Evolutionary conservation across 1,140 invertebrate genomes (phyloP), one percentile per base, ranked within the genome.

Genomic region (Drosophila athabasca): DNA sequence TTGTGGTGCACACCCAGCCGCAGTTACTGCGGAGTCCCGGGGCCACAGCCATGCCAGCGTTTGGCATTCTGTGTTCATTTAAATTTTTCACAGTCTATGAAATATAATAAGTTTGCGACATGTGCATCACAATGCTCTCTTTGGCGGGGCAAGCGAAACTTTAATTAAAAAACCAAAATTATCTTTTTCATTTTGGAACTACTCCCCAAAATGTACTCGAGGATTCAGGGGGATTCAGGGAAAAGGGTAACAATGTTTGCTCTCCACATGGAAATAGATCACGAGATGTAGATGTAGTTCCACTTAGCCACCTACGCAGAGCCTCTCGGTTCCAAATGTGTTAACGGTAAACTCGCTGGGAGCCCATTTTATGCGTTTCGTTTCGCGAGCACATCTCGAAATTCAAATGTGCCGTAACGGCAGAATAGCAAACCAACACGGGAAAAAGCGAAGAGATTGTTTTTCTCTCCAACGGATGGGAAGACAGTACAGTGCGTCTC

Each of bases 21-120:
- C 48, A 58, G 71, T 75, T 79, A 61, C 61, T 51, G 62, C 54
- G 43, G 58, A 58, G 69, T 39, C 35, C 43, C 31, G 31, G 8
- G 52, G 52, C 24, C 24, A 26, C 24, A 61, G 26, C 48, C 67
- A 44, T 48, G 44, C 24, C 50, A 49, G 41, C 45, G 62, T 65
- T 26, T 62, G 52, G 66, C 66, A 72, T 66, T 81, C 76, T 73
- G 48, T 57, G 75, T 80, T 79, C 77, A 66, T 62, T 61, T 69
- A 79, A 81, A 90, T 90, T 87, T 90, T 90, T 85, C 87, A 90
- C 87, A 90, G 87, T 90, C 87, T 90, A 90, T 90, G 81, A 85
- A 90, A 90, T 90, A 79, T 90, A 85, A 90, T 90, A 90, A 90
- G 87, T 85, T 90, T 90, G 81, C 74, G 87, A 82, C 87, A 90